These are phyloP conservation scores for Vultur gryphus DNA, from an alignment of 2,797 vertebrate species.

Conservation along the genomic window DNA sequence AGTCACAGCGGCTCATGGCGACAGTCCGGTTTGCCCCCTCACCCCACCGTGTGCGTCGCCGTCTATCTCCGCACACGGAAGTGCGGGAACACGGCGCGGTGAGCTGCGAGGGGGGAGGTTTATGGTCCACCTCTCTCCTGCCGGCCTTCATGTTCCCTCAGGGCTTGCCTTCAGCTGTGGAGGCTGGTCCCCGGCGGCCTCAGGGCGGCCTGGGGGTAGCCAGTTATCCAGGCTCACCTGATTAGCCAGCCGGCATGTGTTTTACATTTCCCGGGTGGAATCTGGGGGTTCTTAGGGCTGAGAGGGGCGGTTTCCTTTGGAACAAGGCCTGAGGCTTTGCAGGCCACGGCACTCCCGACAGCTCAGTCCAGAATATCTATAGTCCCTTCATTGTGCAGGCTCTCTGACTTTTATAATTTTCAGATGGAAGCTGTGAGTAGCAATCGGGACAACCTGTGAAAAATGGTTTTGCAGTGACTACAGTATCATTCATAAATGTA, in stretches of 20 bases:
- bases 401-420: too few species aligned
- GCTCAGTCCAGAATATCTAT: accelerated
- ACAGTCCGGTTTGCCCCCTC: accelerated
- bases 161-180: neutral
- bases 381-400: accelerated
- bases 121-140: accelerated
- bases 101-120: too few species aligned
- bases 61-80: too few species aligned
- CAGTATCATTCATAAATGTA: accelerated
- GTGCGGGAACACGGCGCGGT: accelerated
- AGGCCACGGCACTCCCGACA: accelerated
- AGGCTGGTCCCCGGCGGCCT: neutral
- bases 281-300: too few species aligned
- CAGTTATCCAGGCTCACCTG: accelerated
- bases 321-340: neutral
- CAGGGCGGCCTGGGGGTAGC: too few species aligned
- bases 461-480: neutral
- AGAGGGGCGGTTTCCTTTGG: neutral
- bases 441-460: neutral
- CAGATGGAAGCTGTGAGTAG: neutral
- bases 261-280: neutral
- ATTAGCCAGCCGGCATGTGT: accelerated
- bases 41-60: accelerated
- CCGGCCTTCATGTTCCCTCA: too few species aligned
- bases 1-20: accelerated